Evolutionary conservation across 2,113 vertebrate genomes (phyloP).

Genomic region (Petroica traversi): DNA sequence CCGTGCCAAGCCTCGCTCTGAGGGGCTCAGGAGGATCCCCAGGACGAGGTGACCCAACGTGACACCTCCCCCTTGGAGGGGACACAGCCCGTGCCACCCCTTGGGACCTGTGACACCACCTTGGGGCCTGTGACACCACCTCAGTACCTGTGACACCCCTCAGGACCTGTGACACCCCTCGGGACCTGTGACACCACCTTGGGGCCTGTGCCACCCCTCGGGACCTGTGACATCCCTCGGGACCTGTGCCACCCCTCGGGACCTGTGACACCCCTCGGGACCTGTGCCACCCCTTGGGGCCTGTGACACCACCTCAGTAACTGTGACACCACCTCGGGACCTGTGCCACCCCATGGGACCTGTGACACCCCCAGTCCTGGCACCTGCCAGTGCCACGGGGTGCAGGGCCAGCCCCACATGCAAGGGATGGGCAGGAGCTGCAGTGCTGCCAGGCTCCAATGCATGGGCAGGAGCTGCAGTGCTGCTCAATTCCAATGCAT

Average conservation of each 20-base stretch:
- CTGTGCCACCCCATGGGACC: fast-evolving
- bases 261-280: no score
- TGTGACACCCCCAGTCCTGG: fast-evolving
- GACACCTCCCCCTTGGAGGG: neutral
- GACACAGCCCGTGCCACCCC: neutral
- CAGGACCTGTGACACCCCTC: fast-evolving
- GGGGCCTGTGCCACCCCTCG: fast-evolving
- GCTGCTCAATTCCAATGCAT: neutral
- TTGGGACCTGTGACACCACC: fast-evolving
- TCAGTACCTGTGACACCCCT: neutral
- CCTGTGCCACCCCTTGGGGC: fast-evolving
- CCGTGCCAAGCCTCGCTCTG: fast-evolving
- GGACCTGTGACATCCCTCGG: no score
- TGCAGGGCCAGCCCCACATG: neutral
- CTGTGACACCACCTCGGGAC: neutral
- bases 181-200: no score
- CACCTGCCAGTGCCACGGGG: fast-evolving
- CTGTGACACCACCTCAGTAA: no score
- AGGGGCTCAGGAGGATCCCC: neutral
- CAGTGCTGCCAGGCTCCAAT: neutral
- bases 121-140: no score
- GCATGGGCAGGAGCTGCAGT: neutral
- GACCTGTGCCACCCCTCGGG: fast-evolving
- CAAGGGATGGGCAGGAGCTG: neutral
- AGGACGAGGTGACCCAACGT: neutral